phyloP scores from a whole-genome alignment of 2,888 invertebrate species.

The Apamea monoglypha region DNA sequence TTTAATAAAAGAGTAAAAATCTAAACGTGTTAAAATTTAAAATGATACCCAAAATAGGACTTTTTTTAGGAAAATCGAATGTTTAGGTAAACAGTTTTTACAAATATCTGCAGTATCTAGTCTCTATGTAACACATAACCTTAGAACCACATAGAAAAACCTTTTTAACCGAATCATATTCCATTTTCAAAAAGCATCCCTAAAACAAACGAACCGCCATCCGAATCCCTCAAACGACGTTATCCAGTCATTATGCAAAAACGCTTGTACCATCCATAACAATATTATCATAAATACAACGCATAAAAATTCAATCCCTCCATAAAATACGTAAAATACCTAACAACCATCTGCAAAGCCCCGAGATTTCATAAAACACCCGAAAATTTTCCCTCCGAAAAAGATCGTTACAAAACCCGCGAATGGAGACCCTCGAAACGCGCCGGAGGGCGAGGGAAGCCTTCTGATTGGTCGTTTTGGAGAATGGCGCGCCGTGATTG shows the following conservation, averaged over 20 bases:
- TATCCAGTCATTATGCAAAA: constrained; percentile 84
- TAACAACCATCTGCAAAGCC: constrained; percentile 71
- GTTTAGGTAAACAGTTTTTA: background rate
- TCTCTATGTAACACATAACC: background rate
- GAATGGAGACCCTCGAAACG: constrained; percentile 78
- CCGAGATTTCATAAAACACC: constrained; percentile 86
- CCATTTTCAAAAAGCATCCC: constrained; percentile 35
- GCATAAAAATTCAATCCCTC: constrained; percentile 83
- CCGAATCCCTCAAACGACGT: constrained; percentile 64
- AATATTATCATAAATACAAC: constrained; percentile 86
- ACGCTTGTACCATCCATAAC: constrained; percentile 82
- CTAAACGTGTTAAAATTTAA: background rate
- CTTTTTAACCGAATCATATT: constrained; percentile 45
- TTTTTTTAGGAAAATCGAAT: background rate
- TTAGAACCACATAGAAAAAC: constrained; percentile 4
- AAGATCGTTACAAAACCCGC: constrained; percentile 84
- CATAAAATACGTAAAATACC: constrained; percentile 86
- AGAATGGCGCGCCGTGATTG: constrained; percentile 78
- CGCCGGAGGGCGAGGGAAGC: constrained; percentile 81
- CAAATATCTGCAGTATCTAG: background rate
- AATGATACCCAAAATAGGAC: background rate
- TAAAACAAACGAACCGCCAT: constrained; percentile 62
- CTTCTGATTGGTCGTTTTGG: constrained; percentile 80
- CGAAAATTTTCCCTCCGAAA: constrained; percentile 87
- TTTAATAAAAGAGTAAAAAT: background rate